phyloP scores from a whole-genome alignment of 2,888 invertebrate species.

The Yponomeuta evonymella region DNA sequence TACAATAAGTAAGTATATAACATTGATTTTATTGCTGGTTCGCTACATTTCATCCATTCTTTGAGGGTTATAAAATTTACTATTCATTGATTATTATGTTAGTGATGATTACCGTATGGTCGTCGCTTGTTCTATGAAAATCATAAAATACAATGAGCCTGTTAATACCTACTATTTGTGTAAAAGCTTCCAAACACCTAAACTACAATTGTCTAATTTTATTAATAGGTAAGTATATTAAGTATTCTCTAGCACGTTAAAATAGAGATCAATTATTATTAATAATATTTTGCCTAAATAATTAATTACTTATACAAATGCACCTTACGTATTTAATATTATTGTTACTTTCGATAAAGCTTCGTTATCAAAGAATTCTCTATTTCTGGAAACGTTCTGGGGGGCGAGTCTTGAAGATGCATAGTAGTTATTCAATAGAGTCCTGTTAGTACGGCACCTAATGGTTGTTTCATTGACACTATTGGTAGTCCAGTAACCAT shows the following conservation, averaged over 20 bases:
- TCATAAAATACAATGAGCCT: constrained; percentile 59
- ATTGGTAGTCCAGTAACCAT: no score
- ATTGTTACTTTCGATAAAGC: constrained; percentile 67
- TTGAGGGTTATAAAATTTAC: constrained; percentile 59
- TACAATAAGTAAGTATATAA: background rate
- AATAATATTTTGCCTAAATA: background rate
- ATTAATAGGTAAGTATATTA: background rate
- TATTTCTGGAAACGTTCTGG: background rate
- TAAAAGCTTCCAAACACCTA: constrained; percentile 75
- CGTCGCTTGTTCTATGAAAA: constrained; percentile 50
- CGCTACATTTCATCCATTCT: constrained; percentile 30
- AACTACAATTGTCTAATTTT: constrained; percentile 48
- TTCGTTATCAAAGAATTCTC: constrained; percentile 28
- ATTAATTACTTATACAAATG: constrained; percentile 26
- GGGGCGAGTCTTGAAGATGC: no score
- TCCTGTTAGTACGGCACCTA: no score
- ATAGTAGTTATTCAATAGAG: no score
- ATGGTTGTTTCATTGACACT: no score
- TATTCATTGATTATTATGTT: constrained; percentile 46
- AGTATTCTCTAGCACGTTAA: constrained; percentile 11
- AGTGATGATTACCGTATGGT: constrained; percentile 44
- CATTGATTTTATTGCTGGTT: constrained; percentile 18
- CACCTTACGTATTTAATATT: constrained; percentile 61
- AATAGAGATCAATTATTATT: constrained; percentile 12
- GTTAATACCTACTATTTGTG: constrained; percentile 50